Evolutionary conservation across 2,888 invertebrate species (phyloP).

Genomic region (Gortyna flavago): DNA sequence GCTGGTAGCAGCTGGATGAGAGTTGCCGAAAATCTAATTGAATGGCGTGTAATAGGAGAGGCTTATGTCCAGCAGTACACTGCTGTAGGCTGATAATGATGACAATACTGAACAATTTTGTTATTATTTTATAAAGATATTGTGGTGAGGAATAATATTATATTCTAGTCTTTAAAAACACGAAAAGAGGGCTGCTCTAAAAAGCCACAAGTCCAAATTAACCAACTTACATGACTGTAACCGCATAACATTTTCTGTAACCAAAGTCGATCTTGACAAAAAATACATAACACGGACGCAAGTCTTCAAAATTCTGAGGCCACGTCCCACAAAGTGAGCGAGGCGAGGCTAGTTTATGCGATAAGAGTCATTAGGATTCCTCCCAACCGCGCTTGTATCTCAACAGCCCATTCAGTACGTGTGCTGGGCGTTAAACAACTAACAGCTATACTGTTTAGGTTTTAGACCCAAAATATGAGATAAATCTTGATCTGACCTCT

Average conservation of each 20-base stretch:
- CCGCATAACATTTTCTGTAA: neutral
- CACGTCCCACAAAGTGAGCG: slow-evolving; percentile 26
- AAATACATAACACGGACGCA: neutral
- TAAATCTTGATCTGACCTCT: slow-evolving; percentile 15
- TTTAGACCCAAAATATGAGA: slow-evolving; percentile 26
- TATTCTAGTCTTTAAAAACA: no score
- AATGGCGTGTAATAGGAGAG: no score
- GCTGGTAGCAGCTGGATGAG: no score
- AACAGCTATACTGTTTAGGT: slow-evolving; percentile 14
- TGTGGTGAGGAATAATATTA: no score
- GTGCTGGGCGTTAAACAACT: slow-evolving; percentile 11
- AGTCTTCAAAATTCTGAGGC: slow-evolving; percentile 16
- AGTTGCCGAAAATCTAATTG: no score
- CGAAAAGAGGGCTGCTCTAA: no score
- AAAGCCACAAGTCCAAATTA: neutral
- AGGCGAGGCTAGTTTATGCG: slow-evolving; percentile 18
- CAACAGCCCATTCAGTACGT: slow-evolving; percentile 53
- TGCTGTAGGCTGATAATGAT: no score
- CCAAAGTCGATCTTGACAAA: neutral
- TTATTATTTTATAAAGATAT: no score
- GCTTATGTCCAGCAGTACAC: no score
- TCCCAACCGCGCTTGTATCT: slow-evolving; percentile 36
- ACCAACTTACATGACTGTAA: neutral
- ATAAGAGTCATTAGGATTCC: slow-evolving; percentile 40
- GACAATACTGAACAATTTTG: no score